Conservation (phyloP, 2,113 vertebrate genomes). For the Siniperca chuatsi region DNA sequence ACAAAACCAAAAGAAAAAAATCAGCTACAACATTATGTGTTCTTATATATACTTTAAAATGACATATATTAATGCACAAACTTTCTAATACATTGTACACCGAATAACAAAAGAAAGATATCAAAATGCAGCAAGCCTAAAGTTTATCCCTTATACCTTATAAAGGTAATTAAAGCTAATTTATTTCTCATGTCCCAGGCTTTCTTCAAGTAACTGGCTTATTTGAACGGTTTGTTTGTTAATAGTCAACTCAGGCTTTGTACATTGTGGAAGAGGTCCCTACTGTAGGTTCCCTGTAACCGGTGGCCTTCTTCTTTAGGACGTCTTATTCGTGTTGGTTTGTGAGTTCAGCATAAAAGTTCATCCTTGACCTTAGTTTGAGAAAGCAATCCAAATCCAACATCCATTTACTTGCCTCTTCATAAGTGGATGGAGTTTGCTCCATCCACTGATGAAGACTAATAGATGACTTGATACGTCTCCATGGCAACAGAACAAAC, state of each 20-base stretch:
- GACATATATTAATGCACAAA: too few species aligned
- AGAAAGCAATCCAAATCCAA: neutral
- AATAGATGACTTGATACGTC: neutral
- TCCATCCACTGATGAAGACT: too few species aligned
- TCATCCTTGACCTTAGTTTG: neutral
- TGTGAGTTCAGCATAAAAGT: neutral
- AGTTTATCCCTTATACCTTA: neutral
- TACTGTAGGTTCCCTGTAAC: neutral
- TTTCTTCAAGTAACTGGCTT: neutral
- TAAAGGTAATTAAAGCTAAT: neutral
- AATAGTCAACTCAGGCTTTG: neutral
- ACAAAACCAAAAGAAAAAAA: neutral
- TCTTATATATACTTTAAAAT: too few species aligned
- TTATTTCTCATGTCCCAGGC: neutral
- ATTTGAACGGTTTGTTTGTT: neutral
- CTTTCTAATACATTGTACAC: too few species aligned
- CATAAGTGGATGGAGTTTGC: neutral
- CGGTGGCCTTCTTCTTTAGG: neutral
- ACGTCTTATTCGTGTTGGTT: neutral
- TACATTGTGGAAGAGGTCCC: neutral
- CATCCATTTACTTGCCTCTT: neutral
- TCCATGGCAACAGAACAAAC: slow-evolving; percentile 4
- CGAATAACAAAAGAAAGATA: neutral
- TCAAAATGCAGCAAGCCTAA: neutral
- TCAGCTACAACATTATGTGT: neutral